Conservation (phyloP, 2,797 vertebrate species). For the Neosalanx taihuensis region DNA sequence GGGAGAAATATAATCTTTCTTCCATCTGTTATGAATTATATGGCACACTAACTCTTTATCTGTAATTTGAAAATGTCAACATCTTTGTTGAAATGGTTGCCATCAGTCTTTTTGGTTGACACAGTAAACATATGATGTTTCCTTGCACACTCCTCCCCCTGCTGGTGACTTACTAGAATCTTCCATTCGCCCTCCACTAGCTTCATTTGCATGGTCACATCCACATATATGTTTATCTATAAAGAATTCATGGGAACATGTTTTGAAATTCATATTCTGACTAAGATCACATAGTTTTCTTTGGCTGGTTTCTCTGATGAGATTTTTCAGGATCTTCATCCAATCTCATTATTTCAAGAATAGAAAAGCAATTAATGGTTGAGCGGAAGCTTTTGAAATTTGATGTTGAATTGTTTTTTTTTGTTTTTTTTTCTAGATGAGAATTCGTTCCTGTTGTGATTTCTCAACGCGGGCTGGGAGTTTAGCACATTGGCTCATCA, state of each 20-base stretch:
- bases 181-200: conserved; percentile 45
- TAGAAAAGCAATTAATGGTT: too few relatives aligned
- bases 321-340: not conserved
- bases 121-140: conserved; percentile 52
- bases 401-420: too few relatives aligned
- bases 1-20: not conserved
- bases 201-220: conserved; percentile 64
- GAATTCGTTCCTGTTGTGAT: too few relatives aligned
- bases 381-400: too few relatives aligned
- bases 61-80: not conserved
- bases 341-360: not conserved
- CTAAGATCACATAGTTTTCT: conserved; percentile 52
- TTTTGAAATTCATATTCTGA: conserved; percentile 69
- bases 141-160: conserved; percentile 79
- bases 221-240: conserved; percentile 63
- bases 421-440: too few relatives aligned
- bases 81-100: conserved; percentile 2
- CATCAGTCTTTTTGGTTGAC: not conserved
- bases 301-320: conserved; percentile 10
- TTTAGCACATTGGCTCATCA: too few relatives aligned
- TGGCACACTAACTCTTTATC: not conserved
- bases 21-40: not conserved
- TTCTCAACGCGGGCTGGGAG: too few relatives aligned
- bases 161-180: conserved; percentile 70
- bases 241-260: conserved; percentile 65